These are phyloP conservation scores for Takifugu flavidus DNA, from an alignment of 2,113 vertebrate genomes.

Conservation along the genomic window DNA sequence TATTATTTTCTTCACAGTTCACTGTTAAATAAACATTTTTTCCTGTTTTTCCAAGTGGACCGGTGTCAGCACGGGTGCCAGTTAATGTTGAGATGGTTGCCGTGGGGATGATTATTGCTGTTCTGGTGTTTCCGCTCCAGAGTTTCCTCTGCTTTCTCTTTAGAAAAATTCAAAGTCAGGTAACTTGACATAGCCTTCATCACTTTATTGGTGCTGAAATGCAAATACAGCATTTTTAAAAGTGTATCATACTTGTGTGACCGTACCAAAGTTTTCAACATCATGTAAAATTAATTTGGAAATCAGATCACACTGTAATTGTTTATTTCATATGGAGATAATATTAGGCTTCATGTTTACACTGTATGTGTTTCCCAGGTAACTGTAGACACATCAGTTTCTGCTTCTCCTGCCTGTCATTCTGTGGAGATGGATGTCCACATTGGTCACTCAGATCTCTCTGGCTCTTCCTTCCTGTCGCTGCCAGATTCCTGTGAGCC, in stretches of 20 bases:
- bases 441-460: conserved; percentile 57
- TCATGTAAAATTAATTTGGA: too few relatives aligned
- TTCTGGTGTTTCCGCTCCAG: conserved; percentile 74
- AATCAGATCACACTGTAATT: too few relatives aligned
- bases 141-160: conserved; percentile 75
- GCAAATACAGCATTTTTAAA: too few relatives aligned
- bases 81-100: conserved; percentile 66
- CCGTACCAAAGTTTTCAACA: too few relatives aligned
- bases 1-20: neutral
- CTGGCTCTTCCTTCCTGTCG: conserved; percentile 70
- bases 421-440: conserved; percentile 77
- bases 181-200: conserved; percentile 25
- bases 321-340: neutral
- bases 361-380: conserved; percentile 60
- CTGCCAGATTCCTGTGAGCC: conserved; percentile 59
- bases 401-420: conserved; percentile 63
- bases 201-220: too few relatives aligned
- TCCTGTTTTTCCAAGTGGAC: conserved; percentile 46
- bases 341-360: conserved; percentile 1
- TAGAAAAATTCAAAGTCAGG: conserved; percentile 67
- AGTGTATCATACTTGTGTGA: too few relatives aligned
- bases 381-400: conserved; percentile 58
- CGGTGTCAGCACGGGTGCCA: conserved; percentile 59
- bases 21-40: neutral
- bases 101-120: conserved; percentile 69